Conservation (phyloP, 1,140 invertebrate species). For the Anthonomus grandis region DNA sequence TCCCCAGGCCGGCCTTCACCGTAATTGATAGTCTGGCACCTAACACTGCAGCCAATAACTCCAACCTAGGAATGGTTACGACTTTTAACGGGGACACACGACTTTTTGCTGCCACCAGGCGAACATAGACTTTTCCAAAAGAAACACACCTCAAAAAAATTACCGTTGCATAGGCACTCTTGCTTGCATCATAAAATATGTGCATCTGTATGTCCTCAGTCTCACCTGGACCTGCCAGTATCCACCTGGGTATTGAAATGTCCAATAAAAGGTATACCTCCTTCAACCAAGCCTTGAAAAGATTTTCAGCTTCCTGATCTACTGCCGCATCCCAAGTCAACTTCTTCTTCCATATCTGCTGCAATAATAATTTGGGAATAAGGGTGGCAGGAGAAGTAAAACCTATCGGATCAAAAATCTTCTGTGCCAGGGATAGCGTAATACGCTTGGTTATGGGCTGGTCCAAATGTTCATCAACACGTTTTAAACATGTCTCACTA, state of each 20-base stretch:
- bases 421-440: slow-evolving; percentile 11
- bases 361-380: slow-evolving; percentile 10
- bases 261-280: slow-evolving; percentile 12
- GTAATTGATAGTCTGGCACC: slow-evolving; percentile 6
- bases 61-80: slow-evolving; percentile 35
- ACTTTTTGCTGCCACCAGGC: slow-evolving; percentile 31
- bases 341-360: slow-evolving; percentile 14
- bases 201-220: slow-evolving; percentile 11
- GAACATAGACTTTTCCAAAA: slow-evolving; percentile 6
- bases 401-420: slow-evolving; percentile 8
- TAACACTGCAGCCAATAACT: slow-evolving; percentile 26
- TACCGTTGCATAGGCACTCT: slow-evolving; percentile 26
- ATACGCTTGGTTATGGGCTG: background rate
- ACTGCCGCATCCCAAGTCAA: slow-evolving; percentile 18
- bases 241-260: slow-evolving; percentile 24
- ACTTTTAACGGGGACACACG: slow-evolving; percentile 32
- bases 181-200: slow-evolving; percentile 28
- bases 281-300: slow-evolving; percentile 19
- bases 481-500: background rate
- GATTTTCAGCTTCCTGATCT: slow-evolving; percentile 2
- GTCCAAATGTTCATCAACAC: background rate
- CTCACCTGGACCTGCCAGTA: background rate
- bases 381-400: background rate
- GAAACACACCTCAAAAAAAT: slow-evolving; percentile 20
- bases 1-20: background rate